A percentile compares a stretch with the other conserved stretches of the same genome.
phyloP scores from a whole-genome alignment of 2,888 invertebrate species.

The Drosophila mayaguana region DNA sequence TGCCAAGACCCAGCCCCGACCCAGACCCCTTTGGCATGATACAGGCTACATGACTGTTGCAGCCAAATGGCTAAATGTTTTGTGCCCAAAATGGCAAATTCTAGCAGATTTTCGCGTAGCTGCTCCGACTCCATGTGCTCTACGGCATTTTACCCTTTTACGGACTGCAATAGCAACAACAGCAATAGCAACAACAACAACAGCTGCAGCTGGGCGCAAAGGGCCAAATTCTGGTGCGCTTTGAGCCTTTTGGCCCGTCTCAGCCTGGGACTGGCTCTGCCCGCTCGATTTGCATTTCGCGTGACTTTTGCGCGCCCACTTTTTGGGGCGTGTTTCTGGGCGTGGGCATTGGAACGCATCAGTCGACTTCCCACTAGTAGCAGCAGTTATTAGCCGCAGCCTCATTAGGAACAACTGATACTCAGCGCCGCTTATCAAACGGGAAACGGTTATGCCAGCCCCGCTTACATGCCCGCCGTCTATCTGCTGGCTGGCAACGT shows the following conservation, averaged over 20 bases:
- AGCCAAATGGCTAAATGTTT: slow-evolving; percentile 69
- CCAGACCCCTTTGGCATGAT: slow-evolving; percentile 26
- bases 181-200: background rate
- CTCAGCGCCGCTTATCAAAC: slow-evolving; percentile 53
- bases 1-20: slow-evolving; percentile 19
- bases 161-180: slow-evolving; percentile 14
- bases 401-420: slow-evolving; percentile 68
- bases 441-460: slow-evolving; percentile 47
- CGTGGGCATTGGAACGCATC: slow-evolving; percentile 52
- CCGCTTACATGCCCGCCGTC: background rate
- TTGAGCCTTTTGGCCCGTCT: slow-evolving; percentile 28
- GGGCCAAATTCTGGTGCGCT: slow-evolving; percentile 21
- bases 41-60: slow-evolving; percentile 51
- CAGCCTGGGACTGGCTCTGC: background rate
- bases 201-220: slow-evolving; percentile 28
- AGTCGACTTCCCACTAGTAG: slow-evolving; percentile 44
- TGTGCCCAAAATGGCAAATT: slow-evolving; percentile 72
- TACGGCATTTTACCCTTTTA: slow-evolving; percentile 68
- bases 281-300: slow-evolving; percentile 75
- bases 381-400: slow-evolving; percentile 61
- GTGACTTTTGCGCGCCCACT: slow-evolving; percentile 56
- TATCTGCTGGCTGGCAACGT: slow-evolving; percentile 24
- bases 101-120: slow-evolving; percentile 68
- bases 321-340: slow-evolving; percentile 27
- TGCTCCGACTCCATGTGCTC: slow-evolving; percentile 32